Conservation (phyloP, 2,888 invertebrate species). For the Nemapogon koenigi region DNA sequence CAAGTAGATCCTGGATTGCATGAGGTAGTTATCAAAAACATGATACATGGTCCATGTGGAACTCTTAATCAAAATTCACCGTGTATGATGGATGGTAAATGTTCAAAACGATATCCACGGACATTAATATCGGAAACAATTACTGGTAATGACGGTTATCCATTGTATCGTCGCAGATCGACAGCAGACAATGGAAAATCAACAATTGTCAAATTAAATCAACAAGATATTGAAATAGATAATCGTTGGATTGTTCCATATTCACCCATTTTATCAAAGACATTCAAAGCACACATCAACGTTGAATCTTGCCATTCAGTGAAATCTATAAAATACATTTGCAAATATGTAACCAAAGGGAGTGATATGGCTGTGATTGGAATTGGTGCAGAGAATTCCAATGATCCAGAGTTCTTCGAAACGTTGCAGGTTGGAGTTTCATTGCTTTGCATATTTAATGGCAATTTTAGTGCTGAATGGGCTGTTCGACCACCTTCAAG, state of each 20-base stretch:
- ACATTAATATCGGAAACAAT: constrained; percentile 22
- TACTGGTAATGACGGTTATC: constrained; percentile 28
- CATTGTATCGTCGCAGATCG: constrained; percentile 23
- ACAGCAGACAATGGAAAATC: constrained; percentile 19
- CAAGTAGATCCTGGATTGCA: constrained; percentile 13
- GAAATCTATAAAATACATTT: constrained; percentile 17
- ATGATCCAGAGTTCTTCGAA: constrained; percentile 12
- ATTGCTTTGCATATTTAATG: constrained; percentile 12
- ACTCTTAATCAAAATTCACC: constrained; percentile 13
- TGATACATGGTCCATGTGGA: constrained; percentile 18
- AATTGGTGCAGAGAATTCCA: no score
- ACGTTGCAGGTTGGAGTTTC: constrained; percentile 15
- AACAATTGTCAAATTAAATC: constrained; percentile 13
- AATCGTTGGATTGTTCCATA: constrained; percentile 24
- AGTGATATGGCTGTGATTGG: no score
- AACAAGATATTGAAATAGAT: constrained; percentile 16
- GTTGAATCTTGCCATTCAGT: constrained; percentile 17
- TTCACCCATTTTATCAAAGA: constrained; percentile 15
- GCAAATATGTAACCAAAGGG: constrained; percentile 11
- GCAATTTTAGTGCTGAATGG: constrained; percentile 15
- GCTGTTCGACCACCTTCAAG: constrained; percentile 15
- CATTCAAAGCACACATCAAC: constrained; percentile 17
- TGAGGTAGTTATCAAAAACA: constrained; percentile 16
- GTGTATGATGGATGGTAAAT: constrained; percentile 23
- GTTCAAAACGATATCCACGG: constrained; percentile 27